Conservation (phyloP, 2,797 vertebrate genomes). For the Hoplostethus mediterraneus region DNA sequence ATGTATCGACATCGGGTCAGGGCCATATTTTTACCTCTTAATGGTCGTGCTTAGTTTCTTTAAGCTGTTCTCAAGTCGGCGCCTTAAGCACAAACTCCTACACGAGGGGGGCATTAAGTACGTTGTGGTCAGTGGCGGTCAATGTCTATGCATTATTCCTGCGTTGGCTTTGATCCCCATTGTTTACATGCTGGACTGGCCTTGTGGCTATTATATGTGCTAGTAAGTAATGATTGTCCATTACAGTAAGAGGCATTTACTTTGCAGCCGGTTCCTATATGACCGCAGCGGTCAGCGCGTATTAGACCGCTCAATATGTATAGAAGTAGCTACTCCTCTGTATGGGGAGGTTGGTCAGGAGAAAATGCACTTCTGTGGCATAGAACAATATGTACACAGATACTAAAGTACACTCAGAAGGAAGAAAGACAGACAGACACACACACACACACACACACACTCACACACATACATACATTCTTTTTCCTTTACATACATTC, state of each 20-base stretch:
- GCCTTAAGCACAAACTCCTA: conserved; percentile 36
- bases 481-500: conserved; percentile 51
- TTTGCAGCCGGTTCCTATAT: conserved; percentile 60
- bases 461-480: conserved; percentile 36
- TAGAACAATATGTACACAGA: conserved; percentile 44
- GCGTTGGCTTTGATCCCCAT: conserved; percentile 44
- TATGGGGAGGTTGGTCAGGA: conserved; percentile 25
- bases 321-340: conserved; percentile 36
- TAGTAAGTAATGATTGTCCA: conserved; percentile 62
- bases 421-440: conserved; percentile 59
- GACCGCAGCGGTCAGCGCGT: conserved; percentile 55
- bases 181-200: conserved; percentile 40
- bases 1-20: conserved; percentile 2
- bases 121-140: conserved; percentile 46
- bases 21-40: conserved; percentile 10
- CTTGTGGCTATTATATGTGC: conserved; percentile 65
- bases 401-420: conserved; percentile 34
- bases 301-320: conserved; percentile 44
- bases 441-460: conserved; percentile 21
- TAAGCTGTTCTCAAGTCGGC: conserved; percentile 14
- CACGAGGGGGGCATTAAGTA: conserved; percentile 35
- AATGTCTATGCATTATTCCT: conserved; percentile 55
- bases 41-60: background rate
- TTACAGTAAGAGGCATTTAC: conserved; percentile 71
- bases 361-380: conserved; percentile 42